These are phyloP conservation scores for Pterophyllum scalare DNA, from an alignment of 2,113 vertebrate genomes.

Conservation along the genomic window DNA sequence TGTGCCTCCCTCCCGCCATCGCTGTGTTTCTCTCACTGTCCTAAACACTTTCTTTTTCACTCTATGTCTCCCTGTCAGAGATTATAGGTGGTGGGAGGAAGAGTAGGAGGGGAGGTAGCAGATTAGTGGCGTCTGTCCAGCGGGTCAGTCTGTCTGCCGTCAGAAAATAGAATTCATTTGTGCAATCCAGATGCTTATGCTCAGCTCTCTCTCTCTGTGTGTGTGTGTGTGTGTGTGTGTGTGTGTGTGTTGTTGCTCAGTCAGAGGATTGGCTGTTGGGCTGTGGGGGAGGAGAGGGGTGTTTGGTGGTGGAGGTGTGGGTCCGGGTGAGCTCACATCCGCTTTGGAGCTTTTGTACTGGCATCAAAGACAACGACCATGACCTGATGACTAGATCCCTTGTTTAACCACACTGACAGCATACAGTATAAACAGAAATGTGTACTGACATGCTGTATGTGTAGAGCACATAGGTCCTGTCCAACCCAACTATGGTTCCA, in stretches of 20 bases:
- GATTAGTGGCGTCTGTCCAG: constrained; percentile 72
- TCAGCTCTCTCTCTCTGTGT: constrained; percentile 38
- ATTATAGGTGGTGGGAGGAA: constrained; percentile 64
- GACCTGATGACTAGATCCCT: constrained; percentile 46
- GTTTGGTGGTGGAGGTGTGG: constrained; percentile 17
- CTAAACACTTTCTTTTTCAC: constrained; percentile 44
- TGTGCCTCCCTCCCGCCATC: constrained; percentile 21
- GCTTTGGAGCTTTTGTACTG: constrained; percentile 64
- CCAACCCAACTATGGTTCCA: background rate
- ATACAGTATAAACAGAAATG: constrained; percentile 37
- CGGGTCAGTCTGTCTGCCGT: constrained; percentile 73
- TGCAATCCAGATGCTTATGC: constrained; percentile 77
- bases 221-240: constrained; percentile 8
- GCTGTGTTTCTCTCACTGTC: constrained; percentile 17
- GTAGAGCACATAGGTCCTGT: background rate
- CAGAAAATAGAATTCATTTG: constrained; percentile 76
- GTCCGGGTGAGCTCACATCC: constrained; percentile 63
- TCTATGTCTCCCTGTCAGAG: constrained; percentile 56
- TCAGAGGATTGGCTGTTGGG: constrained; percentile 52
- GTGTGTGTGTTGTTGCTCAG: constrained; percentile 52
- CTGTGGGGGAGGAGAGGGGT: background rate
- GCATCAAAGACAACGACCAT: constrained; percentile 56
- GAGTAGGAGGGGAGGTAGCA: constrained; percentile 57
- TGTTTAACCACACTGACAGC: constrained; percentile 48
- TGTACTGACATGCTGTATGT: constrained; percentile 14